These are phyloP conservation scores for Diarsia mendica DNA, from an alignment of 2,888 invertebrate genomes.

Conservation along the genomic window DNA sequence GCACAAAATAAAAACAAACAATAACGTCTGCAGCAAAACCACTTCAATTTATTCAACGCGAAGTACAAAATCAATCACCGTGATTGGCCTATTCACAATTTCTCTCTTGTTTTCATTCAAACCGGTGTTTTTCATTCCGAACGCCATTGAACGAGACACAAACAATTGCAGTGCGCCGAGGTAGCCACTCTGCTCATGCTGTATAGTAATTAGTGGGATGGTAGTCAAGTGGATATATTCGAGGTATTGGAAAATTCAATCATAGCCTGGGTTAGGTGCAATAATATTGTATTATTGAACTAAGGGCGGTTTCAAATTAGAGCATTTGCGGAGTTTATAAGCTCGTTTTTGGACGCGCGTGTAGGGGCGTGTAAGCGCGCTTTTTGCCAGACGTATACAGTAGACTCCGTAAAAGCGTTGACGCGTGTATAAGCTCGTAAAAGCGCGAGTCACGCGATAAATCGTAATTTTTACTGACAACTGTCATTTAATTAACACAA, in stretches of 20 bases:
- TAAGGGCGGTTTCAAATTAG: not conserved
- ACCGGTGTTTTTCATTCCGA: constrained; percentile 59
- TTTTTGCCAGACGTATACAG: too few species aligned
- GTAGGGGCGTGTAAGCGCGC: too few species aligned
- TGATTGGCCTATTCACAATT: constrained; percentile 74
- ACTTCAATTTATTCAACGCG: constrained; percentile 65
- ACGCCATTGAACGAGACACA: constrained; percentile 47
- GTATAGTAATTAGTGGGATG: constrained; percentile 49
- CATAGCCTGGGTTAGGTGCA: not conserved
- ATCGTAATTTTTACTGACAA: not conserved
- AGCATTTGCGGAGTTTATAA: not conserved
- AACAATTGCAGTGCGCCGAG: constrained; percentile 53
- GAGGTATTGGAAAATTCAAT: constrained; percentile 23
- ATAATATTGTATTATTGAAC: not conserved
- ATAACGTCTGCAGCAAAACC: constrained; percentile 53
- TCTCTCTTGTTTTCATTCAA: constrained; percentile 57
- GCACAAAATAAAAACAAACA: constrained; percentile 12
- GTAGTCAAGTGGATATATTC: constrained; percentile 29
- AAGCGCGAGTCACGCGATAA: not conserved
- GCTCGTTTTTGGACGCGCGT: too few species aligned
- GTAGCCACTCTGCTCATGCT: constrained; percentile 30
- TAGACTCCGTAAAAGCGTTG: too few species aligned
- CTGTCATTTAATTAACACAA: too few species aligned
- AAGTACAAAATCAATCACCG: constrained; percentile 71
- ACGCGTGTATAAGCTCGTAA: not conserved